phyloP scores from a whole-genome alignment of 2,888 invertebrate genomes.

The Tenthredo amoena region DNA sequence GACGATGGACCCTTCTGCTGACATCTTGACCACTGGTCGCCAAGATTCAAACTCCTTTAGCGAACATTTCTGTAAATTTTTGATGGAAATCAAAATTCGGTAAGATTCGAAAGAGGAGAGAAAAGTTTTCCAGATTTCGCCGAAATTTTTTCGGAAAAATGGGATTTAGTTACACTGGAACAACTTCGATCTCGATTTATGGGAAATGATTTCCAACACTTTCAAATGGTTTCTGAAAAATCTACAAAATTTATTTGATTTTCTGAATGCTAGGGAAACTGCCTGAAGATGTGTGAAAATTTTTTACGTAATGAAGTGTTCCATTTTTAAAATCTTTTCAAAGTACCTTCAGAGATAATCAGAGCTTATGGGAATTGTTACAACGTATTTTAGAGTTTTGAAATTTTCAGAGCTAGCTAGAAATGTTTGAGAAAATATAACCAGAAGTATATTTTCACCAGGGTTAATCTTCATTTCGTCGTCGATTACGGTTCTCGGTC shows the following conservation, averaged over 20 bases:
- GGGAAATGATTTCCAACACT: not conserved
- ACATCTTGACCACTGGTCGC: conserved; percentile 41
- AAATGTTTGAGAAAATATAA: not conserved
- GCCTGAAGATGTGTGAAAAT: no score
- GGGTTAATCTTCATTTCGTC: not conserved
- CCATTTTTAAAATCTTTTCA: not conserved
- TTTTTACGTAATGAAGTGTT: not conserved
- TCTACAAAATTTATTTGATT: not conserved
- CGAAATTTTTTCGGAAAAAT: not conserved
- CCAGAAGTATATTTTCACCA: not conserved
- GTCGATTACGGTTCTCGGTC: no score
- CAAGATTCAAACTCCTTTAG: conserved; percentile 20
- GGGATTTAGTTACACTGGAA: not conserved
- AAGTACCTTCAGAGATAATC: no score
- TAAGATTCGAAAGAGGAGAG: not conserved
- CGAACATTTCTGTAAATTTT: conserved; percentile 48
- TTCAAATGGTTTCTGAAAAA: not conserved
- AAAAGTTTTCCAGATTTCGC: not conserved
- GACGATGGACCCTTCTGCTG: not conserved
- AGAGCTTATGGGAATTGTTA: no score
- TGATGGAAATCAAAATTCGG: not conserved
- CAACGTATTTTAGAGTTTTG: not conserved
- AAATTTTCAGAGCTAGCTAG: not conserved
- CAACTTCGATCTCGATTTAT: not conserved
- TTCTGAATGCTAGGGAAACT: no score